Evolutionary conservation across 2,113 vertebrate species (phyloP).

Genomic region (Lophura nycthemera): DNA sequence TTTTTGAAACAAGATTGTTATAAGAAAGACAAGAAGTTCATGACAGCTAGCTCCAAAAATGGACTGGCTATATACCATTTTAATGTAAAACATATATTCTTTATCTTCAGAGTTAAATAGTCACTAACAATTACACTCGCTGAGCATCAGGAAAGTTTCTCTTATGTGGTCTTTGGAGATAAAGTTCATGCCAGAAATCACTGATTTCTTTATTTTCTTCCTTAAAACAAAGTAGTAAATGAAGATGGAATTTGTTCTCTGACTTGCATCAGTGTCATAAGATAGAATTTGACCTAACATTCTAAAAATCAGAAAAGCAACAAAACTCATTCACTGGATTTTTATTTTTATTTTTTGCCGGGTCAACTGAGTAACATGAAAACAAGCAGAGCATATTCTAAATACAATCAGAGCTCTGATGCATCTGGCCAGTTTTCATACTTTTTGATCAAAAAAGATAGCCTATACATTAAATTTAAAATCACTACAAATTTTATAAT

Average conservation of each 20-base stretch:
- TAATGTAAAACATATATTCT: background rate
- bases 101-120: background rate
- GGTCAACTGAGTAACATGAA: background rate
- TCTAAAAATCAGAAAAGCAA: background rate
- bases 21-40: background rate
- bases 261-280: background rate
- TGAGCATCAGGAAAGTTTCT: background rate
- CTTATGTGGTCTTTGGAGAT: accelerated
- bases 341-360: background rate
- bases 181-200: background rate
- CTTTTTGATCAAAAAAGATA: background rate
- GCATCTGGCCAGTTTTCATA: background rate
- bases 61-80: background rate
- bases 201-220: background rate
- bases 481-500: background rate
- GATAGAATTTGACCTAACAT: background rate
- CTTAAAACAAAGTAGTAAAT: background rate
- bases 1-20: background rate
- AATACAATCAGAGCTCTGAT: background rate
- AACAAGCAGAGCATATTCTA: background rate
- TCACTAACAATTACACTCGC: background rate
- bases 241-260: background rate
- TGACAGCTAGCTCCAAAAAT: background rate
- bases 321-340: background rate
- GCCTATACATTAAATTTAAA: background rate